Base-by-base conservation (phyloP, 1,140 invertebrate genomes). In the Sarcophaga bullata region DNA sequence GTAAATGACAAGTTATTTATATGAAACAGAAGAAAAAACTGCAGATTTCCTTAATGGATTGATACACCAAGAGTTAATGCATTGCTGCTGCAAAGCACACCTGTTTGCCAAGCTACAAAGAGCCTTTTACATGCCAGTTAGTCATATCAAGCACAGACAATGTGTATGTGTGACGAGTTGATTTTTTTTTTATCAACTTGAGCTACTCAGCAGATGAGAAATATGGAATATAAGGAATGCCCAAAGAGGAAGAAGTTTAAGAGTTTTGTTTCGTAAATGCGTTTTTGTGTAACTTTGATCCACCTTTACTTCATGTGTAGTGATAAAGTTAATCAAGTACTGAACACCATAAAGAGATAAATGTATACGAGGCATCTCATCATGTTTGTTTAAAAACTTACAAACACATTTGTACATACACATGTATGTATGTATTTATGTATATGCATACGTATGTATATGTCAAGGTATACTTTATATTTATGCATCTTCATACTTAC, bases 251-350 rank as follows among this genome's bases (percentile, higher is more conserved):
- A 13, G 54, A 58, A 15, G 15, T 58, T n/a, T 11, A 37, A 37
- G n/a, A 58, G 54, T 6, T 6, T 58, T 58, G 13, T 13, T 58
- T n/a, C 54, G 13, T 58, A 58, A 58, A 58, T 58, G 54, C 13
- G 54, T 58, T 58, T 58, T n/a, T 58, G 54, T 58, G 54, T n/a
- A 52, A 10, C 19, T 68, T 19, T 19, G 19, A 19, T 78, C 50
- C 50, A 78, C 75, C 75, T 78, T 78, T 19, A 78, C 48, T 47
- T 11, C 19, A 48, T 76, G 75, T 78, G 49, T 50, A n/a, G 19
- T 52, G 48, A 78, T 78, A 78, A 78, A 50, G 75, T 50, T 78
- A 78, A 78, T 78, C 75, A 78, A 78, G 75, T 78, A 50, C 48
- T 78, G 15, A 52, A 19, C 17, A 17, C 48, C 48, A 52, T 25